These are phyloP conservation scores for Rhinichthys osculus DNA, from an alignment of 2,797 vertebrate species.

Conservation along the genomic window DNA sequence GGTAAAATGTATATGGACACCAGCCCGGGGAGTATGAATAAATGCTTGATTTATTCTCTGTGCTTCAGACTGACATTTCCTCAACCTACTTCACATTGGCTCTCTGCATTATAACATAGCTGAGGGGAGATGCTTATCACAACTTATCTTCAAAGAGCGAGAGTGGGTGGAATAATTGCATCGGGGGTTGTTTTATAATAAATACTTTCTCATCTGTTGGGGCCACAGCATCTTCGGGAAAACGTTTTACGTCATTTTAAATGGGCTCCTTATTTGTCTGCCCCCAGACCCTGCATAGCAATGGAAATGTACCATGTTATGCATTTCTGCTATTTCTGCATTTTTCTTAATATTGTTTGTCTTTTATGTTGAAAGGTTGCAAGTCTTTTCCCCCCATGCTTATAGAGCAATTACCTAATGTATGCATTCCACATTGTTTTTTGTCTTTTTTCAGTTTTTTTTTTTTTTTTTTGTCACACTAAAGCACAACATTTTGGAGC, in stretches of 20 bases:
- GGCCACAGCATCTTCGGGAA: constrained; percentile 38
- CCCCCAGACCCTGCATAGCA: not conserved
- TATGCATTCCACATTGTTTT: not conserved
- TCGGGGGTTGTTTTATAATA: constrained; percentile 58
- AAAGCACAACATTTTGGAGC: not conserved
- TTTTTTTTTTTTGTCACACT: not conserved
- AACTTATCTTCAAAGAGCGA: constrained; percentile 60
- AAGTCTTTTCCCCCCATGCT: not conserved
- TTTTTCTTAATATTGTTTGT: not conserved
- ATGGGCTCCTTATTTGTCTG: constrained; percentile 15
- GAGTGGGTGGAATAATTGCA: constrained; percentile 63
- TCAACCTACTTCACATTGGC: constrained; percentile 46
- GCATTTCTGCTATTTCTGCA: not conserved
- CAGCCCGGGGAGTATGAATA: constrained; percentile 40
- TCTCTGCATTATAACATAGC: constrained; percentile 53
- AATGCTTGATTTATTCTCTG: constrained; percentile 34
- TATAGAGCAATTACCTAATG: not conserved
- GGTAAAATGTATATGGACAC: constrained; percentile 41
- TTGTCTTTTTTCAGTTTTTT: not conserved
- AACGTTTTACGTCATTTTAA: constrained; percentile 38
- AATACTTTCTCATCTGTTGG: constrained; percentile 54
- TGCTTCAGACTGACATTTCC: constrained; percentile 53
- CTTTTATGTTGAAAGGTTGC: not conserved
- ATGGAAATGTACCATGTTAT: not conserved
- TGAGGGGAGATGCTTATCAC: constrained; percentile 59